These are phyloP conservation scores for Aplodontia rufa DNA, from an alignment of 2,113 vertebrate genomes.

Conservation along the genomic window DNA sequence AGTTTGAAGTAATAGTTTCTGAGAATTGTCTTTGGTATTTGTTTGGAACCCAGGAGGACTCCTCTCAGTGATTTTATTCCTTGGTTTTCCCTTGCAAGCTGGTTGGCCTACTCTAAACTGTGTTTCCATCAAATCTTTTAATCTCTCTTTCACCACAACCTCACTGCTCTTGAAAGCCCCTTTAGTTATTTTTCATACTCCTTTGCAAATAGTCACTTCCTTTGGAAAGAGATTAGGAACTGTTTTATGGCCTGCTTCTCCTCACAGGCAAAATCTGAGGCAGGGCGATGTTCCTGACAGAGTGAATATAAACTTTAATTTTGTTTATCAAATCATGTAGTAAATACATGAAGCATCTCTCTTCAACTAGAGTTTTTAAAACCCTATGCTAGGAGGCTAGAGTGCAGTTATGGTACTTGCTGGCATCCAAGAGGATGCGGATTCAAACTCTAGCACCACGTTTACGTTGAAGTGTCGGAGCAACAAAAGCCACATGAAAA, in stretches of 20 bases:
- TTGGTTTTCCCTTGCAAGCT: neutral
- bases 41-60: neutral
- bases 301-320: slow-evolving; percentile 12
- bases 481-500: too few species aligned
- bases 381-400: too few species aligned
- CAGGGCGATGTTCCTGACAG: neutral
- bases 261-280: neutral
- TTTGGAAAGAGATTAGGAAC: neutral
- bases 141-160: neutral
- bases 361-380: slow-evolving; percentile 13
- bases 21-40: neutral
- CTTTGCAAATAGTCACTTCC: neutral
- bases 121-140: neutral
- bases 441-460: too few species aligned
- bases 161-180: neutral
- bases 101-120: neutral
- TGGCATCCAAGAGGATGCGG: too few species aligned
- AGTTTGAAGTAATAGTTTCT: neutral
- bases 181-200: neutral
- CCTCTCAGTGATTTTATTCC: neutral
- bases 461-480: too few species aligned
- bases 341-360: neutral
- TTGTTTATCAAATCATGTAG: neutral
- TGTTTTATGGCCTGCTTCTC: neutral
- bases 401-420: too few species aligned